Base-by-base conservation (phyloP, 2,888 invertebrate species). In the Dugesia japonica region DNA sequence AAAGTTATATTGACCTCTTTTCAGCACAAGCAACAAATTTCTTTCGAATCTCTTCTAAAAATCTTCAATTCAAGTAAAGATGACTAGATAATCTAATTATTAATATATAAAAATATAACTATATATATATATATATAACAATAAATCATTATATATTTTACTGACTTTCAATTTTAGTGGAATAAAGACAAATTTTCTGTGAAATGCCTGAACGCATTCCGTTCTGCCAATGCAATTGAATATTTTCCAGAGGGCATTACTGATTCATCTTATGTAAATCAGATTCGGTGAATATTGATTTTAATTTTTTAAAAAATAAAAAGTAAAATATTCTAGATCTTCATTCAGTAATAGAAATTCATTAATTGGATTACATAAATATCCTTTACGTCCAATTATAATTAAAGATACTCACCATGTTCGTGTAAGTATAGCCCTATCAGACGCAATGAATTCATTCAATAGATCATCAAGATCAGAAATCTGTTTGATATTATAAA, bases 391-490 rank as follows among this genome's bases (percentile, higher is more conserved):
- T 4, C 56, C 56, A 4, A 56, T 56, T 23, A 56, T 56, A 56
- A n/a, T 56, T 56, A 56, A 56, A n/a, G 56, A 56, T 56, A 56
- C 56, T 56, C 56, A 56, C 7, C 17, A 13, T n/a, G 56, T 56
- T 4, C 56, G 56, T 9, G 56, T 56, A 4, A 56, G 56, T 23
- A 23, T 56, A 9, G 56, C 56, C 4, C 56, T 56, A 20, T 56
- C 56, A 23, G 56, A 56, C 17, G 56, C 56, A 4, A n/a, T 56
- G 23, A 56, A 56, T 56, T 56, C 56, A 23, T 56, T 56, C 56
- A 56, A 56, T n/a, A 56, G 56, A 56, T 56, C 56, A n/a, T n/a
- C 56, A 56, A n/a, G 56, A 56, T 56, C 56, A 56, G 56, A 56
- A 56, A 56, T 56, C 7, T 56, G 56, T 56, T 4, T 20, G 17